Evolutionary conservation across 2,888 invertebrate genomes (phyloP).

Genomic region (Stenurella melanura): DNA sequence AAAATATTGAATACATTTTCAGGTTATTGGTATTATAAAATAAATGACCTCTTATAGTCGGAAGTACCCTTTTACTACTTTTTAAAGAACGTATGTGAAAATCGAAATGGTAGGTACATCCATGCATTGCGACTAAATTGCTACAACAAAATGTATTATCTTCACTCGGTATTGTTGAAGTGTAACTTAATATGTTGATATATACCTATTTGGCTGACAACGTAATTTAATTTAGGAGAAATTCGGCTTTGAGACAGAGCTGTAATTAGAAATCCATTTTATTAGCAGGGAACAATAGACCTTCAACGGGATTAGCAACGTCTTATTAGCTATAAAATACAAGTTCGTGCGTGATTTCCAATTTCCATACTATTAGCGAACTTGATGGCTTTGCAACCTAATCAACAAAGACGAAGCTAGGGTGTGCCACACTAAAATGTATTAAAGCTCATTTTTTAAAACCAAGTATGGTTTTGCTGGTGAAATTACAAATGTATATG

Average conservation of each 20-base stretch:
- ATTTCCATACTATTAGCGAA: conserved; percentile 72
- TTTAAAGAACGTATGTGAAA: too few species aligned
- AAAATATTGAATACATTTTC: too few species aligned
- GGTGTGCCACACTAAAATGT: conserved; percentile 27
- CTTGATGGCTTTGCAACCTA: conserved; percentile 69
- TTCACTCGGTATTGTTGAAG: background rate
- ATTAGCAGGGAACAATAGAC: conserved; percentile 66
- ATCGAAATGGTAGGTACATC: too few species aligned
- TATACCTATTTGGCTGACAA: conserved; percentile 29
- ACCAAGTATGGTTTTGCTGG: background rate
- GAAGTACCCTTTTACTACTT: too few species aligned
- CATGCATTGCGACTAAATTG: background rate
- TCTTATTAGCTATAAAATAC: conserved; percentile 71
- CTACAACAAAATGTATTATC: background rate
- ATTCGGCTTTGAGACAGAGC: conserved; percentile 52
- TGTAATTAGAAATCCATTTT: conserved; percentile 69
- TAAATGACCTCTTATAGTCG: too few species aligned
- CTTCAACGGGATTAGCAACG: conserved; percentile 68
- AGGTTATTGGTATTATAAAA: too few species aligned
- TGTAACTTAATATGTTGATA: background rate
- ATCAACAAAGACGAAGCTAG: conserved; percentile 57
- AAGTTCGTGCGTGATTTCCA: conserved; percentile 72
- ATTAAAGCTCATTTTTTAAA: conserved; percentile 12
- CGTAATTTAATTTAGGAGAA: conserved; percentile 33
- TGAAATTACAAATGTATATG: too few species aligned